A percentile compares a stretch with the other conserved stretches of the same genome.
Conservation (phyloP, 2,888 invertebrate genomes). For the Cephalotes varians region DNA sequence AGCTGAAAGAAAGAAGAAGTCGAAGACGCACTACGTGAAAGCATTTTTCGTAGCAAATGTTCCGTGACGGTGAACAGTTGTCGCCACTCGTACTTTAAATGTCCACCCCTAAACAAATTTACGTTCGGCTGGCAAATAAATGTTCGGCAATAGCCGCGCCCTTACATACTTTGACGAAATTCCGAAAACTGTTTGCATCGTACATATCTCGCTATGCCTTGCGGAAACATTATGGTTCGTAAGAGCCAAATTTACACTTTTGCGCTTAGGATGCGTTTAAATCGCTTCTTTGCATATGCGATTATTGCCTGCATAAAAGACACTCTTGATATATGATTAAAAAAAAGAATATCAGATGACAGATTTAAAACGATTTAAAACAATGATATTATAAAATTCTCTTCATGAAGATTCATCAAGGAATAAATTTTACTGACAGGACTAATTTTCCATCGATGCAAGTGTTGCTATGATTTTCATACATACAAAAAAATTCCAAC, state of each 20-base stretch:
- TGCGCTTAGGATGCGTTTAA: not conserved
- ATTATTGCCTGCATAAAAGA: not conserved
- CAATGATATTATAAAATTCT: not conserved
- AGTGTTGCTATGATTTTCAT: conserved; percentile 1
- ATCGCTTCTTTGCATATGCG: not conserved
- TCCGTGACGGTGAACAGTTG: conserved; percentile 81
- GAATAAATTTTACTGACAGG: not conserved
- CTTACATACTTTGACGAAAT: conserved; percentile 63
- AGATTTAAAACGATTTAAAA: conserved; percentile 8
- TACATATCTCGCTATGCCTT: conserved; percentile 50
- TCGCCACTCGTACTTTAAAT: conserved; percentile 69
- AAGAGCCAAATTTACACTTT: conserved; percentile 43
- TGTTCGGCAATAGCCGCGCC: conserved; percentile 63
- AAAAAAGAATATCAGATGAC: not conserved
- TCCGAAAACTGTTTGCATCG: conserved; percentile 59
- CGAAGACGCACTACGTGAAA: conserved; percentile 66
- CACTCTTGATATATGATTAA: not conserved
- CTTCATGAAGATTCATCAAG: not conserved
- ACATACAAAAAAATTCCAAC: conserved; percentile 16
- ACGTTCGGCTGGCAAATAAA: conserved; percentile 76
- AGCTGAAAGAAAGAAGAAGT: conserved; percentile 66
- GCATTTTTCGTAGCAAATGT: conserved; percentile 81
- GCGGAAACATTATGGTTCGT: conserved; percentile 50
- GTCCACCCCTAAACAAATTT: conserved; percentile 84
- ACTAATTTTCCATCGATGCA: conserved; percentile 6